Conservation (phyloP, 2,113 vertebrate species). For the Saccopteryx leptura region DNA sequence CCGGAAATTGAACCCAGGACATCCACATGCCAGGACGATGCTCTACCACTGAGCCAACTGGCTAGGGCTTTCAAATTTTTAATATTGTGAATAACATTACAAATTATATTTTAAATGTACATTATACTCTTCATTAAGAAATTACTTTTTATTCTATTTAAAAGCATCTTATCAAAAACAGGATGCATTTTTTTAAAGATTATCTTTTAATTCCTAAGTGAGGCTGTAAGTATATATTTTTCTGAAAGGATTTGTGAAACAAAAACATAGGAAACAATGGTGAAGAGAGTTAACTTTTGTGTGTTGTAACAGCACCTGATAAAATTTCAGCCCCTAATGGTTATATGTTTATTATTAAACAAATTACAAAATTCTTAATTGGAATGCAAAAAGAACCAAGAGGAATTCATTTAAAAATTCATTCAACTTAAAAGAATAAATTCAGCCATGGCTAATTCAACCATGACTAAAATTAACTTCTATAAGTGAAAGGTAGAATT, state of each 20-base stretch:
- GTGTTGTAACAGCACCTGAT: not conserved
- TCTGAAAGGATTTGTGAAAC: slow-evolving; percentile 38
- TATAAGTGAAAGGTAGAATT: slow-evolving; percentile 16
- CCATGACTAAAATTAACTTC: slow-evolving; percentile 60
- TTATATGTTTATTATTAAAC: slow-evolving; percentile 26
- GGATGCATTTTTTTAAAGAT: not conserved
- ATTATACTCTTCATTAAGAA: slow-evolving; percentile 28
- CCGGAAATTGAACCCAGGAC: no score
- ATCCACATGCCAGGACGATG: no score
- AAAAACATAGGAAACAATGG: not conserved
- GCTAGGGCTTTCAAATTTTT: not conserved
- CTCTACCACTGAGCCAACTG: no score
- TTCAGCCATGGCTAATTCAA: not conserved
- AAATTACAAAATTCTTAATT: slow-evolving; percentile 51
- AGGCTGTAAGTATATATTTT: not conserved
- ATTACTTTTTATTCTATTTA: slow-evolving; percentile 47
- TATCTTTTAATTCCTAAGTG: slow-evolving; percentile 43
- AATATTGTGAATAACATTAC: slow-evolving; percentile 25
- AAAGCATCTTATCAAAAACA: slow-evolving; percentile 50
- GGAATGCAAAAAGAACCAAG: slow-evolving; percentile 42
- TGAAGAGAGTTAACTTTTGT: not conserved
- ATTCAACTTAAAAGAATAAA: slow-evolving; percentile 53
- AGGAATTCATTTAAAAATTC: slow-evolving; percentile 57
- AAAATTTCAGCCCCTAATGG: not conserved
- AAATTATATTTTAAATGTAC: slow-evolving; percentile 42